Conservation (phyloP, 2,797 vertebrate species). For the Emys orbicularis region DNA sequence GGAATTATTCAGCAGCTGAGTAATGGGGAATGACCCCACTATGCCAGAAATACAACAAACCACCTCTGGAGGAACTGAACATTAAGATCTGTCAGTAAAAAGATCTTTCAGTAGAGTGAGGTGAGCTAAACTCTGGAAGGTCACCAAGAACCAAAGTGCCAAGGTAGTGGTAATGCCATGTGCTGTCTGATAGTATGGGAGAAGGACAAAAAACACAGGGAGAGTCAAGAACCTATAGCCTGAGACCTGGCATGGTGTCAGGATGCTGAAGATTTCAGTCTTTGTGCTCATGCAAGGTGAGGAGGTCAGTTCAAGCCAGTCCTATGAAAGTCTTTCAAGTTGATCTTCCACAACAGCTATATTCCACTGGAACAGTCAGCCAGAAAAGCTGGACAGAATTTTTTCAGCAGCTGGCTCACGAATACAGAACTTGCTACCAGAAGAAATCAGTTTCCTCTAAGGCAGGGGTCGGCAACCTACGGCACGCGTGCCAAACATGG, state of each 20-base stretch:
- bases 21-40: not conserved
- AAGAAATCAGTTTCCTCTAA: not conserved
- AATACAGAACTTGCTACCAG: not conserved
- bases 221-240: not conserved
- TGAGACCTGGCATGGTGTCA: not conserved
- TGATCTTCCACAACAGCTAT: fast-evolving
- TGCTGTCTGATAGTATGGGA: fast-evolving
- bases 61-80: not conserved
- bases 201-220: not conserved
- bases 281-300: not conserved
- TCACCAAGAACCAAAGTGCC: not conserved
- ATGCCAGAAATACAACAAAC: not conserved
- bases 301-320: not conserved
- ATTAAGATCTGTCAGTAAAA: not conserved
- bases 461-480: too few species aligned
- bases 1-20: not conserved
- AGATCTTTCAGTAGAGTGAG: not conserved
- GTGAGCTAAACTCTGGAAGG: not conserved
- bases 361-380: fast-evolving
- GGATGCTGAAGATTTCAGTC: not conserved
- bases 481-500: too few species aligned
- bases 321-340: not conserved
- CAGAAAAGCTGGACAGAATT: fast-evolving
- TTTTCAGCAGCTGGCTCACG: not conserved
- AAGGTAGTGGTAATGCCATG: not conserved